A percentile compares a stretch with the other conserved stretches of the same genome.
Evolutionary conservation across 2,113 vertebrate genomes (phyloP).

Genomic region (Syrrhaptes paradoxus): DNA sequence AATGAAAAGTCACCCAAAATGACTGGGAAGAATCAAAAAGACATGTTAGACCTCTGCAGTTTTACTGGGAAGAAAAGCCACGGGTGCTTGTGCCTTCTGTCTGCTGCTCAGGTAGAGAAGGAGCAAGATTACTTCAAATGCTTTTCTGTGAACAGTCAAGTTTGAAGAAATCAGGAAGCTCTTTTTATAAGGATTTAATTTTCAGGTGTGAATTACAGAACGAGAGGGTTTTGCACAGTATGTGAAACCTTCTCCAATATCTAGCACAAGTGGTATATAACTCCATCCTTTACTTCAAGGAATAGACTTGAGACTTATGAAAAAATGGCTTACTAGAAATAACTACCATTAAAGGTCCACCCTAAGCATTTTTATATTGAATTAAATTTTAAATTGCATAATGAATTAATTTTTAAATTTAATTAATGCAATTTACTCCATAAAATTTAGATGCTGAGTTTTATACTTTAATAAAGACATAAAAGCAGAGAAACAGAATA

Average conservation of each 20-base stretch:
- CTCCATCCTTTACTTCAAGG: background rate
- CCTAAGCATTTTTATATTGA: background rate
- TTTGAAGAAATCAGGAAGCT: background rate
- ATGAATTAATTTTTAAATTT: background rate
- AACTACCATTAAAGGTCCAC: background rate
- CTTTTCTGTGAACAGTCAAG: no score
- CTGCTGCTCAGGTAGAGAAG: background rate
- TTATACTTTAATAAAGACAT: background rate
- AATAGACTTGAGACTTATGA: background rate
- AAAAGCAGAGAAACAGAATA: background rate
- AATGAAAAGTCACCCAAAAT: background rate
- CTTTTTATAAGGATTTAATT: background rate
- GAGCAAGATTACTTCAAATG: background rate
- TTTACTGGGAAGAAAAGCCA: background rate
- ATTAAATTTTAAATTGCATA: background rate
- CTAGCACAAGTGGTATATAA: background rate
- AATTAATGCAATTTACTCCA: background rate
- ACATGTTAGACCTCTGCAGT: background rate
- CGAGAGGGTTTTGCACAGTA: background rate
- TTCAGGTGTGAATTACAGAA: background rate
- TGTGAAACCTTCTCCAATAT: background rate
- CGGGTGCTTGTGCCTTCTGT: background rate
- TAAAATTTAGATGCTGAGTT: background rate
- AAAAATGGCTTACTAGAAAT: background rate
- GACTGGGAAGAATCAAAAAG: background rate